Evolutionary conservation across 2,113 vertebrate species (phyloP).

Genomic region (Stigmatopora argus): DNA sequence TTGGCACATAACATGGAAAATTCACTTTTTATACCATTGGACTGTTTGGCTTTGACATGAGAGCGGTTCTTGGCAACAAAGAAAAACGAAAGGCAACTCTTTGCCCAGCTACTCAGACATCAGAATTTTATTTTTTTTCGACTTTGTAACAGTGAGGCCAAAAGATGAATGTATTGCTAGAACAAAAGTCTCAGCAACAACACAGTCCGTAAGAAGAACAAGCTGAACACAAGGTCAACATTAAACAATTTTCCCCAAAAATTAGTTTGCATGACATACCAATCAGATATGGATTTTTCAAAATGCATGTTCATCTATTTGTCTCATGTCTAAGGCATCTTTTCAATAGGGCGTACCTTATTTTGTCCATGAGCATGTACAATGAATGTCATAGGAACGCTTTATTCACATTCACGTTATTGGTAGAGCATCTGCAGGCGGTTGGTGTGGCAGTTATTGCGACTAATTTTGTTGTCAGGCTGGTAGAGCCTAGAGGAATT

Average conservation of each 20-base stretch:
- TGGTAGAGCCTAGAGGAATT: slow-evolving; percentile 76
- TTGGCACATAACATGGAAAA: too few relatives aligned
- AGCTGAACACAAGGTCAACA: background rate
- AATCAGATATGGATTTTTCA: background rate
- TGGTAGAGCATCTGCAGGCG: slow-evolving; percentile 89
- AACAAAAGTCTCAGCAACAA: background rate
- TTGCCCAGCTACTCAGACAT: too few relatives aligned
- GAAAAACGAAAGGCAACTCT: too few relatives aligned
- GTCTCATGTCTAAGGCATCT: background rate
- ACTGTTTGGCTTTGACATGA: too few relatives aligned
- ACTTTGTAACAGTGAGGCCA: background rate
- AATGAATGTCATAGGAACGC: background rate
- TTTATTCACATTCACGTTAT: slow-evolving; percentile 25
- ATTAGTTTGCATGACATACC: slow-evolving; percentile 2
- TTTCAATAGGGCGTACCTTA: background rate
- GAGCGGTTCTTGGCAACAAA: too few relatives aligned
- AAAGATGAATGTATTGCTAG: background rate
- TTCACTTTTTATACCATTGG: too few relatives aligned
- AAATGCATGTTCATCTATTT: slow-evolving; percentile 2
- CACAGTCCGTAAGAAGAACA: background rate
- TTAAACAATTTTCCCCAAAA: background rate
- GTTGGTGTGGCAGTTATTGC: slow-evolving; percentile 87
- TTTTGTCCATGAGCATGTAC: background rate
- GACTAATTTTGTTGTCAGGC: slow-evolving; percentile 80
- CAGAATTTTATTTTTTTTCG: background rate